Conservation (phyloP, 2,113 vertebrate species). For the Ramphastos sulfuratus region DNA sequence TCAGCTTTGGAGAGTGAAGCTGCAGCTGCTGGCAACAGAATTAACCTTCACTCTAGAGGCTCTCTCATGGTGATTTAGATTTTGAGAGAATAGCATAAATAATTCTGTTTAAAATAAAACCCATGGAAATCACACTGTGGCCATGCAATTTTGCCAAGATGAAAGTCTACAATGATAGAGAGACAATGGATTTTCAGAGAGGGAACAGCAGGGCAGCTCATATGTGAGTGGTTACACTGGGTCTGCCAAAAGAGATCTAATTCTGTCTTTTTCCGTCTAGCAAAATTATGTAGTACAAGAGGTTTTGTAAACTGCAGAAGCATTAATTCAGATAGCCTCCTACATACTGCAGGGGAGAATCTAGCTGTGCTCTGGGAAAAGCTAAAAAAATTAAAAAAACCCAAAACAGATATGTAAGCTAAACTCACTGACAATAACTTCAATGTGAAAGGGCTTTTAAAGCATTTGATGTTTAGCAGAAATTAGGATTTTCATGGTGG, state of each 20-base stretch:
- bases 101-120: slow-evolving; percentile 61
- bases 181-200: slow-evolving; percentile 41
- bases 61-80: slow-evolving; percentile 42
- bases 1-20: background rate
- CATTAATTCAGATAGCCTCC: slow-evolving; percentile 51
- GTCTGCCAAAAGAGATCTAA: slow-evolving; percentile 46
- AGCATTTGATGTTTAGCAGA: background rate
- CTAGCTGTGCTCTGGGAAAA: background rate
- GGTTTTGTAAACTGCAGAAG: slow-evolving; percentile 37
- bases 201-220: slow-evolving; percentile 44
- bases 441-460: background rate
- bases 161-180: slow-evolving; percentile 30
- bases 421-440: background rate
- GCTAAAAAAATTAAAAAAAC: background rate
- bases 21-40: slow-evolving; percentile 56
- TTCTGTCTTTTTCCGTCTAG: slow-evolving; percentile 42
- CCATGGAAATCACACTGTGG: slow-evolving; percentile 27
- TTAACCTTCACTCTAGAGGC: slow-evolving; percentile 41
- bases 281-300: slow-evolving; percentile 40
- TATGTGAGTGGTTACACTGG: slow-evolving; percentile 11
- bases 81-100: slow-evolving; percentile 57
- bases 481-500: background rate
- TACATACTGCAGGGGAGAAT: slow-evolving; percentile 11
- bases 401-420: background rate
- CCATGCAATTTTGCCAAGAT: slow-evolving; percentile 39